Percentiles rank a stretch among this genome's conserved stretches.
phyloP scores from a whole-genome alignment of 2,113 vertebrate genomes.

The Petaurus breviceps region DNA sequence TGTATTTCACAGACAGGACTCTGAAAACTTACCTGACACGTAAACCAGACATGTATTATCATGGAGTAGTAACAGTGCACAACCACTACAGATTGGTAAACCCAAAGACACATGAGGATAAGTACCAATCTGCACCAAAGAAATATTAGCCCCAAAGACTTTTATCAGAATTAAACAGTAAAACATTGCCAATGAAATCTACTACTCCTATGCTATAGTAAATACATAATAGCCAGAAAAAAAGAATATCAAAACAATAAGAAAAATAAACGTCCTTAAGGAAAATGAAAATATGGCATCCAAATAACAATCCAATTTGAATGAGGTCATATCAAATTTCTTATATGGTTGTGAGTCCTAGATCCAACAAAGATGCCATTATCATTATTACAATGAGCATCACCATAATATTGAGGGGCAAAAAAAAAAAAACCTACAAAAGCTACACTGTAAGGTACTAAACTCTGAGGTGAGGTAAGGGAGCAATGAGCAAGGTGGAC shows the following conservation, averaged over 20 bases:
- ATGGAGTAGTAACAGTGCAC: not conserved
- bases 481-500: not conserved
- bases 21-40: not conserved
- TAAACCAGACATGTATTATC: slow-evolving; percentile 13
- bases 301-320: not conserved
- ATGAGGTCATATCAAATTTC: not conserved
- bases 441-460: not conserved
- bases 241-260: slow-evolving; percentile 9
- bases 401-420: not conserved
- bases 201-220: not conserved
- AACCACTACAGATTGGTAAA: not conserved
- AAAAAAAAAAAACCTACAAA: not conserved
- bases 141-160: not conserved
- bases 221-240: slow-evolving; percentile 25
- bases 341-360: not conserved
- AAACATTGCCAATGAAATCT: not conserved
- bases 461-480: not conserved
- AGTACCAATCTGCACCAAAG: not conserved
- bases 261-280: not conserved
- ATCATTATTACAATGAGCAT: not conserved
- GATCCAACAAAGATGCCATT: not conserved
- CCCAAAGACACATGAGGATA: slow-evolving; percentile 1
- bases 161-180: not conserved
- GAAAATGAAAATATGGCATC: not conserved
- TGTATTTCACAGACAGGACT: not conserved